Conservation (phyloP, 1,140 invertebrate genomes). For the Ephestia elutella region DNA sequence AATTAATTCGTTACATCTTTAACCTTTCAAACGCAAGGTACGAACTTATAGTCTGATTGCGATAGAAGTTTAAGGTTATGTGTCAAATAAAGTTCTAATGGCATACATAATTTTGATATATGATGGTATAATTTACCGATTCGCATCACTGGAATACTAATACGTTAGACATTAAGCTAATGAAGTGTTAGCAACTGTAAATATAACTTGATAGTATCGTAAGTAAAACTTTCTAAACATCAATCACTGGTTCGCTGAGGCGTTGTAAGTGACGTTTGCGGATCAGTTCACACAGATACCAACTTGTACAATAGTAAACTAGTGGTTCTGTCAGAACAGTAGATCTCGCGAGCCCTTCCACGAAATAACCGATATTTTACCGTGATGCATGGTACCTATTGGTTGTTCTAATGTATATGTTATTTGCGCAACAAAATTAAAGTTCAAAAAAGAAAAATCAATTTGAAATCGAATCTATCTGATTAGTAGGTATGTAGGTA, state of each 20-base stretch:
- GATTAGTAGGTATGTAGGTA: too few species aligned
- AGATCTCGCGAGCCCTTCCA: too few species aligned
- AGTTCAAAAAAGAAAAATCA: too few species aligned
- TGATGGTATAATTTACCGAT: not conserved
- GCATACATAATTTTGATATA: not conserved
- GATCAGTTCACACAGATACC: constrained; percentile 51
- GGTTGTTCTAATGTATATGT: too few species aligned
- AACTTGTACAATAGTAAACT: constrained; percentile 38
- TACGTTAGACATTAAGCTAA: not conserved
- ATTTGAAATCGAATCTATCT: too few species aligned
- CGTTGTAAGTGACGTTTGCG: constrained; percentile 40
- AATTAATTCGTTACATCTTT: not conserved
- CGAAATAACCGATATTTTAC: too few species aligned
- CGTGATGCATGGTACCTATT: too few species aligned
- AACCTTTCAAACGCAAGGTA: not conserved
- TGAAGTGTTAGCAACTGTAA: constrained; percentile 3
- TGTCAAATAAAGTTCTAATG: not conserved
- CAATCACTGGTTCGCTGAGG: constrained; percentile 48
- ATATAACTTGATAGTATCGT: not conserved
- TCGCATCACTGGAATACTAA: not conserved
- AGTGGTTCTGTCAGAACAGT: too few species aligned
- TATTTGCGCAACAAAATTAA: too few species aligned
- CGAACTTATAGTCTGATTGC: not conserved
- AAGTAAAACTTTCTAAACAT: constrained; percentile 55
- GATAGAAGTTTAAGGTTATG: not conserved